Percentiles rank a stretch among this genome's conserved stretches.
Evolutionary conservation across 2,113 vertebrate species (phyloP).

Genomic region (Tachycineta bicolor): DNA sequence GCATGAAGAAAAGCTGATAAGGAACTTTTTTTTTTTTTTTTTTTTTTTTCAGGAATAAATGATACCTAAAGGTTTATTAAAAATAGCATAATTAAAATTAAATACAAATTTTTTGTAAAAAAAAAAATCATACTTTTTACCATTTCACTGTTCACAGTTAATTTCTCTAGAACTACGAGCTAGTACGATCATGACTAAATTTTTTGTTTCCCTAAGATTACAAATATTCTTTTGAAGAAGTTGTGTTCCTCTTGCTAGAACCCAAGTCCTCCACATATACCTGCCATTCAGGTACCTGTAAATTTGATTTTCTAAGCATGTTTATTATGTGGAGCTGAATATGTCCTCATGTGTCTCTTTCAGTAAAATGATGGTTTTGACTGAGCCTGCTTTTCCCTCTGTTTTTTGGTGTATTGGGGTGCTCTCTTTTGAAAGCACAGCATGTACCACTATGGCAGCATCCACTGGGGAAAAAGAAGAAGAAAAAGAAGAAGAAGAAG

Average conservation of each 20-base stretch:
- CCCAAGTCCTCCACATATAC: neutral
- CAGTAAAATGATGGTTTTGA: neutral
- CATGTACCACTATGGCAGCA: neutral
- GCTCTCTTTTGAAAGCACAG: neutral
- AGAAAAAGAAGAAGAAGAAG: no score
- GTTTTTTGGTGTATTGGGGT: neutral
- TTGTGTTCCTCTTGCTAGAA: neutral
- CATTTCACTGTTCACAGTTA: neutral
- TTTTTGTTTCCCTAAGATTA: neutral
- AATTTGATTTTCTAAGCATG: neutral
- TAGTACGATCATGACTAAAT: neutral
- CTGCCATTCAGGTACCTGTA: neutral
- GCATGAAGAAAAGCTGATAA: neutral
- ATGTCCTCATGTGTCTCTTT: neutral
- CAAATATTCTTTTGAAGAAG: neutral
- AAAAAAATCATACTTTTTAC: neutral
- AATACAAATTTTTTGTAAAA: rapidly evolving
- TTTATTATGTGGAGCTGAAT: neutral
- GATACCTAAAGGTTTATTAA: neutral
- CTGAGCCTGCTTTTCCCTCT: neutral
- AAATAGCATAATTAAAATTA: neutral
- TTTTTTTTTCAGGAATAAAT: neutral
- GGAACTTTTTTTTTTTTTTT: neutral
- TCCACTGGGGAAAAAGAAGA: neutral
- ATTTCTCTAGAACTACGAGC: neutral